A percentile compares a stretch with the other conserved stretches of the same genome.
phyloP scores from a whole-genome alignment of 2,888 invertebrate species.

The Arenicola marina region DNA sequence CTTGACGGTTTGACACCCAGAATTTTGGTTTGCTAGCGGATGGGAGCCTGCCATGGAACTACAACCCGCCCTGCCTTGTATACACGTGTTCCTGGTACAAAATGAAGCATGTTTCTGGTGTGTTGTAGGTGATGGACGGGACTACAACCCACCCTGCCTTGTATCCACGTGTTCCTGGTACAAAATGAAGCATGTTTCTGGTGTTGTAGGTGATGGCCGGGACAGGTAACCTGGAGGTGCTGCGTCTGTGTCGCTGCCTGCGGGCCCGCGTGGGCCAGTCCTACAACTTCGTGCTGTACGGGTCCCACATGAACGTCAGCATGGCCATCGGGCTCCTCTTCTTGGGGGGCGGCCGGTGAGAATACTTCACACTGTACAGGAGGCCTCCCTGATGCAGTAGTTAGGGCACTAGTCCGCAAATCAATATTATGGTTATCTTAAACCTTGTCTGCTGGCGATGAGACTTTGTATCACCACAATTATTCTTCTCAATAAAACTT shows the following conservation, averaged over 20 bases:
- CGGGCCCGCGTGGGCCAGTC: slow-evolving; percentile 73
- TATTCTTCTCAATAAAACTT: background rate
- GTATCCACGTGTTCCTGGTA: too few species aligned
- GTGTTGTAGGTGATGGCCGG: slow-evolving; percentile 79
- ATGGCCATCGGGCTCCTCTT: slow-evolving; percentile 92
- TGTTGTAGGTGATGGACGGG: too few species aligned
- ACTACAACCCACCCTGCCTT: too few species aligned
- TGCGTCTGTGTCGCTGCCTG: slow-evolving; percentile 83
- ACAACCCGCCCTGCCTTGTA: too few species aligned
- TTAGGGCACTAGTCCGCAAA: background rate
- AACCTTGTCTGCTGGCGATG: background rate
- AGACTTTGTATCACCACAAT: background rate
- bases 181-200: background rate
- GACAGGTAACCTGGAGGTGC: slow-evolving; percentile 81
- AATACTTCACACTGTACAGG: background rate
- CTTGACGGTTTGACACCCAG: too few species aligned
- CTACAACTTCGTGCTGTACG: slow-evolving; percentile 74
- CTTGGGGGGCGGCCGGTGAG: slow-evolving; percentile 87
- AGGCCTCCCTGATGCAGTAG: too few species aligned
- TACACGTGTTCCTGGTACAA: too few species aligned
- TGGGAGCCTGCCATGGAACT: too few species aligned
- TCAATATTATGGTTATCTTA: background rate
- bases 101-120: too few species aligned
- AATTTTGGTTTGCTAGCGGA: too few species aligned
- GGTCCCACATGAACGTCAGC: slow-evolving; percentile 92